These are phyloP conservation scores for Diplosoma virens DNA, from an alignment of 23 tunicate genomes.

Conservation along the genomic window DNA sequence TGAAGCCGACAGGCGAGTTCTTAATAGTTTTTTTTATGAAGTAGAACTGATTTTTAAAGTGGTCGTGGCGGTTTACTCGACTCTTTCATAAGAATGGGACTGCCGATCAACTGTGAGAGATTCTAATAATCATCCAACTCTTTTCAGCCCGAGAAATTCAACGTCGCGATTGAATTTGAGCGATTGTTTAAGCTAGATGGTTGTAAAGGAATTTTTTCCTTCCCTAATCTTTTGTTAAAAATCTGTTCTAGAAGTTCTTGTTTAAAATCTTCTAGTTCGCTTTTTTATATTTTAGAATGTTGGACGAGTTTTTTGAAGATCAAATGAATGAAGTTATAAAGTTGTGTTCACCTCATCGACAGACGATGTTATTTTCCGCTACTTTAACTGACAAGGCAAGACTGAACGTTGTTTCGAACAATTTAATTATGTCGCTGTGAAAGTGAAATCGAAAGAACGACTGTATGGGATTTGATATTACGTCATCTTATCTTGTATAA, in stretches of 20 bases:
- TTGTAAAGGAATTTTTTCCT: too few relatives aligned
- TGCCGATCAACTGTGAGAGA: background rate
- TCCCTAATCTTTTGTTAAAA: too few relatives aligned
- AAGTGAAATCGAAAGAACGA: too few relatives aligned
- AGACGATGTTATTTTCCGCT: conserved; percentile 97
- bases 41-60: background rate
- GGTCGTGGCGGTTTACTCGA: background rate
- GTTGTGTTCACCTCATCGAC: conserved; percentile 75
- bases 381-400: conserved; percentile 70
- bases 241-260: background rate
- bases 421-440: too few relatives aligned
- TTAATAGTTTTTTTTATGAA: background rate
- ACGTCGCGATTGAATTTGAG: too few relatives aligned
- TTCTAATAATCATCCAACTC: background rate
- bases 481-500: too few relatives aligned
- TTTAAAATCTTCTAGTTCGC: background rate
- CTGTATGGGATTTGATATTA: too few relatives aligned
- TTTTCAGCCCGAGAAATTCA: background rate
- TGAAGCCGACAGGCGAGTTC: conserved; percentile 82
- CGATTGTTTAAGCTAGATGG: too few relatives aligned
- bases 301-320: conserved; percentile 92
- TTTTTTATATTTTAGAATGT: conserved; percentile 44
- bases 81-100: background rate
- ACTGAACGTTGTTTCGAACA: too few relatives aligned
- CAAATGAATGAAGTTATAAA: conserved; percentile 97